These are phyloP conservation scores for Metopolophium dirhodum DNA, from an alignment of 1,140 invertebrate species.

Conservation along the genomic window DNA sequence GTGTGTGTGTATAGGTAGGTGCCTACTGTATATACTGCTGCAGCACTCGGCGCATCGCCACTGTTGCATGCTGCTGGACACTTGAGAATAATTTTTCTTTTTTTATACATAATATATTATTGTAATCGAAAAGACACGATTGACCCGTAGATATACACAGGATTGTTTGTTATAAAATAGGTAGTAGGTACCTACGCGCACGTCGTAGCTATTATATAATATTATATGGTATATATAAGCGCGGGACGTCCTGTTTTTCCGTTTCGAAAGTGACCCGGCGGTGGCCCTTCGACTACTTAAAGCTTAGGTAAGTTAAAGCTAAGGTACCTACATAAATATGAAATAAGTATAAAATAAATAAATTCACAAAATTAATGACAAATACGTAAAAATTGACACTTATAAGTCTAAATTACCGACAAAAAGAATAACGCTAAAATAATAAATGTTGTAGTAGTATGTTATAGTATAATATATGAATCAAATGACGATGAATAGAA, in stretches of 20 bases:
- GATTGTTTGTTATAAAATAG: no score
- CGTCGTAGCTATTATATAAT: background rate
- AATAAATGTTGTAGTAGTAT: background rate
- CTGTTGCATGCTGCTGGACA: background rate
- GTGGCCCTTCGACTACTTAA: background rate
- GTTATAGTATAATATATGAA: background rate
- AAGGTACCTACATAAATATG: background rate
- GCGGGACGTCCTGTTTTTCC: no score
- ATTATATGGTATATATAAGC: no score
- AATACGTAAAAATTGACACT: background rate
- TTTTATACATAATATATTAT: background rate
- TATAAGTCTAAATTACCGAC: no score
- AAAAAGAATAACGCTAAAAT: no score
- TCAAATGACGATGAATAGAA: background rate
- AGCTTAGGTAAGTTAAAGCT: no score
- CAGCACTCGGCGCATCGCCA: background rate
- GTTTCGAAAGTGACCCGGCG: background rate
- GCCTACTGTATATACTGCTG: background rate
- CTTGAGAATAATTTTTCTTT: background rate
- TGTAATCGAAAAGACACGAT: background rate
- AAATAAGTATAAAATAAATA: background rate
- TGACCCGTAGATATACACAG: background rate
- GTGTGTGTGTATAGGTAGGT: background rate
- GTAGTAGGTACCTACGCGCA: background rate
- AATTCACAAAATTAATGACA: background rate